Conservation (phyloP, 2,888 invertebrate genomes). For the Philaethria dido region DNA sequence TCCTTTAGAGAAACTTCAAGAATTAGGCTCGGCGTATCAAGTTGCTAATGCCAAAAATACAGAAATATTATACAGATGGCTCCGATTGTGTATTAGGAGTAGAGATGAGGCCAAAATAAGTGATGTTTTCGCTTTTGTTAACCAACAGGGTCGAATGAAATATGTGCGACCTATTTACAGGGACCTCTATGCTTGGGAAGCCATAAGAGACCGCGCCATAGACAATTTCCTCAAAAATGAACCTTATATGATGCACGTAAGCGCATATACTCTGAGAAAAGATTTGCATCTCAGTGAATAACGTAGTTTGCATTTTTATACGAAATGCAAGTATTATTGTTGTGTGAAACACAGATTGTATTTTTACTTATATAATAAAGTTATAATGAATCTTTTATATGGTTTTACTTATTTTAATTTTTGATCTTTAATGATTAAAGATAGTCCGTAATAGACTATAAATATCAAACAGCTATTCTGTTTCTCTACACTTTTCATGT, state of each 20-base stretch:
- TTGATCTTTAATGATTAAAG: no score
- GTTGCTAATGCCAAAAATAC: slow-evolving; percentile 87
- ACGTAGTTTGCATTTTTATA: slow-evolving; percentile 25
- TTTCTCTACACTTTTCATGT: no score
- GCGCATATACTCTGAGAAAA: slow-evolving; percentile 88
- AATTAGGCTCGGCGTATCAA: slow-evolving; percentile 86
- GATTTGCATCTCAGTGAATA: slow-evolving; percentile 85
- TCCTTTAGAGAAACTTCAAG: slow-evolving; percentile 82
- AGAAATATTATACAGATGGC: slow-evolving; percentile 91
- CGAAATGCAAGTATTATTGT: slow-evolving; percentile 14
- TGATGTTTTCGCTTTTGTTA: slow-evolving; percentile 90
- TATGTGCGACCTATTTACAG: slow-evolving; percentile 94
- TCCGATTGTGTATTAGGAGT: slow-evolving; percentile 90
- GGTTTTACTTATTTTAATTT: slow-evolving; percentile 1
- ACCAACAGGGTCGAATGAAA: slow-evolving; percentile 95
- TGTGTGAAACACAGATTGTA: slow-evolving; percentile 21
- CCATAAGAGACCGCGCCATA: slow-evolving; percentile 86
- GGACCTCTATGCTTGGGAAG: slow-evolving; percentile 92
- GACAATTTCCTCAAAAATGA: slow-evolving; percentile 88
- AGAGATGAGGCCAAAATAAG: slow-evolving; percentile 87
- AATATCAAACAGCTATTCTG: no score
- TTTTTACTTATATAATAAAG: slow-evolving; percentile 27
- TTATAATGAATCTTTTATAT: slow-evolving; percentile 27
- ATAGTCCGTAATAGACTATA: no score
- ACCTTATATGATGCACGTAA: slow-evolving; percentile 92